Percentiles rank a stretch among this genome's conserved stretches.
These are phyloP conservation scores for Chelmon rostratus DNA, from an alignment of 2,797 vertebrate species.

Conservation along the genomic window DNA sequence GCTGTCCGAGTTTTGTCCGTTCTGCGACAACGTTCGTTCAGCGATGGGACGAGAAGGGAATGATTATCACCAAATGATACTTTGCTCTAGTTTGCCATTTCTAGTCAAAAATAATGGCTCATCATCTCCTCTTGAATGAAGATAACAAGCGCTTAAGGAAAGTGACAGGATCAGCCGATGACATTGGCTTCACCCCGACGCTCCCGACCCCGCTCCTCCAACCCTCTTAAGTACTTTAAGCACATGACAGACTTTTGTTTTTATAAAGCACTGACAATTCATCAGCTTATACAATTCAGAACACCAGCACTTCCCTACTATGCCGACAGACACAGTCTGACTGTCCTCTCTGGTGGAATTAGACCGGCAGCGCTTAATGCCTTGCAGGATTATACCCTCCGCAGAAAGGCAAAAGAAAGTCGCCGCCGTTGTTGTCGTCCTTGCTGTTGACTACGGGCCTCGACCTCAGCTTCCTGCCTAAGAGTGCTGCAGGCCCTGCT, in stretches of 20 bases:
- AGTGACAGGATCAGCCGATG: conserved; percentile 68
- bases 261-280: conserved; percentile 84
- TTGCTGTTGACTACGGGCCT: conserved; percentile 55
- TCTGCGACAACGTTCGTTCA: conserved; percentile 39
- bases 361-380: conserved; percentile 71
- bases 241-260: conserved; percentile 72
- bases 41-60: conserved; percentile 80
- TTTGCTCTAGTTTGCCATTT: conserved; percentile 86
- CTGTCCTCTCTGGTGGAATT: conserved; percentile 76
- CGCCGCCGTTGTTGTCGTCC: conserved; percentile 32
- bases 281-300: conserved; percentile 81
- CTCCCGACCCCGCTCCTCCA: conserved; percentile 56
- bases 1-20: conserved; percentile 51
- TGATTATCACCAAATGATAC: conserved; percentile 80
- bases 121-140: conserved; percentile 78
- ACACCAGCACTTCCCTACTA: conserved; percentile 86
- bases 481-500: conserved; percentile 61
- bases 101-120: conserved; percentile 85
- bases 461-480: conserved; percentile 57
- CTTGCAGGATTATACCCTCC: conserved; percentile 68
- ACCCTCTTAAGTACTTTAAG: conserved; percentile 77
- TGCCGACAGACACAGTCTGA: conserved; percentile 72
- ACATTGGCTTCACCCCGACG: conserved; percentile 56
- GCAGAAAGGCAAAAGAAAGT: conserved; percentile 57
- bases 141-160: conserved; percentile 80